phyloP scores from a whole-genome alignment of 2,888 invertebrate species.

The Scaptomyza cyrtandrae region DNA sequence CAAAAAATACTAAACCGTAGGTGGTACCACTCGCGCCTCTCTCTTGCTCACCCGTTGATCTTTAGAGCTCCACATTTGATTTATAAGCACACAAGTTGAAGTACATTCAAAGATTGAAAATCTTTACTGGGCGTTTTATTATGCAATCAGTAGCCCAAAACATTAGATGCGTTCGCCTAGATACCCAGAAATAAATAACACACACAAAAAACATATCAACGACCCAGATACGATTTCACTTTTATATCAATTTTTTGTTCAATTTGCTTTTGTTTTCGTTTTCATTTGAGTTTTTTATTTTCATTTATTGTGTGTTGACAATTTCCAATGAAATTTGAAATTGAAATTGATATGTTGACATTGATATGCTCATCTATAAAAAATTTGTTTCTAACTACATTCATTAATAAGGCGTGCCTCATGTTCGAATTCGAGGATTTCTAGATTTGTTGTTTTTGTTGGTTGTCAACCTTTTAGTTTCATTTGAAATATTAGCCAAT shows the following conservation, averaged over 20 bases:
- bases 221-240: slow-evolving; percentile 69
- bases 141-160: slow-evolving; percentile 78
- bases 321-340: slow-evolving; percentile 63
- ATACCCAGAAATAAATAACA: slow-evolving; percentile 30
- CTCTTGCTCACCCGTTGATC: not conserved
- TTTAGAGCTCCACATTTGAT: slow-evolving; percentile 50
- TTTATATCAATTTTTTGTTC: slow-evolving; percentile 38
- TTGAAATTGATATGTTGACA: slow-evolving; percentile 72
- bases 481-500: slow-evolving; percentile 25
- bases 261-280: slow-evolving; percentile 16
- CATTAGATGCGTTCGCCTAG: slow-evolving; percentile 25
- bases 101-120: not conserved
- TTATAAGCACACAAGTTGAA: slow-evolving; percentile 44
- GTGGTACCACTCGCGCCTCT: slow-evolving; percentile 66
- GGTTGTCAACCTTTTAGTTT: slow-evolving; percentile 18
- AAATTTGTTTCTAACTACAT: slow-evolving; percentile 18
- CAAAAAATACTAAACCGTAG: slow-evolving; percentile 45
- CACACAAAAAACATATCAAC: not conserved
- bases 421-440: slow-evolving; percentile 4
- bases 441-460: not conserved
- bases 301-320: slow-evolving; percentile 51
- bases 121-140: slow-evolving; percentile 72
- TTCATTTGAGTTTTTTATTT: slow-evolving; percentile 4
- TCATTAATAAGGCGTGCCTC: slow-evolving; percentile 32
- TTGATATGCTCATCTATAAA: slow-evolving; percentile 55